Percentiles rank a stretch among this genome's conserved stretches.
Conservation (phyloP, 35 echinoderm and acorn worm genomes). For the Lytechinus pictus region DNA sequence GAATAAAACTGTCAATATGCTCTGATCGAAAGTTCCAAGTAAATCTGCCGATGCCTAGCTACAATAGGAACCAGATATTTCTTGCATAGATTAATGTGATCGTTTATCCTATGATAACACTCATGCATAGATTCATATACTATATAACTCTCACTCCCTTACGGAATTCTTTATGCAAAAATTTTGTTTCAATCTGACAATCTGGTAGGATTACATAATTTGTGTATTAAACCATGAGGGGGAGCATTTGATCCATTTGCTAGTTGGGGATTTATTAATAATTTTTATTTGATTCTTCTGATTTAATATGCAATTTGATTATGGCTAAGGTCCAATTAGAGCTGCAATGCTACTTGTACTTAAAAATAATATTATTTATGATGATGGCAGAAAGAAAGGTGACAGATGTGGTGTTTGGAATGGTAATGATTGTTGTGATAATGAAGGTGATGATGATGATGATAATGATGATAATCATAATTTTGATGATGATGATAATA, state of each 20-base stretch:
- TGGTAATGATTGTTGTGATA: not conserved
- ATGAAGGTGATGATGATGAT: no score
- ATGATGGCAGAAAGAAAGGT: no score
- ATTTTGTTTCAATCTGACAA: not conserved
- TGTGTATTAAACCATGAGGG: no score
- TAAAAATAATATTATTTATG: no score
- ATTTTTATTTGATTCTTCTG: not conserved
- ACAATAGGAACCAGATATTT: not conserved
- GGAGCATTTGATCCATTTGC: not conserved
- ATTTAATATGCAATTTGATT: no score
- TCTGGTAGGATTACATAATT: no score
- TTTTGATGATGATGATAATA: no score
- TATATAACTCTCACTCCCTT: not conserved
- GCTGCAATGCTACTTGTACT: no score
- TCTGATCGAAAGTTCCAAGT: not conserved
- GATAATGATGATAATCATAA: no score
- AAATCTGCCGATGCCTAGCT: not conserved
- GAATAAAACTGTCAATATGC: no score
- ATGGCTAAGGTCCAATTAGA: no score
- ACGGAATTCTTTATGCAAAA: not conserved
- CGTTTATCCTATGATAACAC: not conserved
- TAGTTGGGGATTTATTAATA: not conserved
- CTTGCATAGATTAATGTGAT: conserved; percentile 20
- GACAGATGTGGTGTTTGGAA: not conserved
- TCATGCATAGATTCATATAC: not conserved